Base-by-base conservation (phyloP, 2,797 vertebrate genomes). In the Lepilemur ruficaudatus region DNA sequence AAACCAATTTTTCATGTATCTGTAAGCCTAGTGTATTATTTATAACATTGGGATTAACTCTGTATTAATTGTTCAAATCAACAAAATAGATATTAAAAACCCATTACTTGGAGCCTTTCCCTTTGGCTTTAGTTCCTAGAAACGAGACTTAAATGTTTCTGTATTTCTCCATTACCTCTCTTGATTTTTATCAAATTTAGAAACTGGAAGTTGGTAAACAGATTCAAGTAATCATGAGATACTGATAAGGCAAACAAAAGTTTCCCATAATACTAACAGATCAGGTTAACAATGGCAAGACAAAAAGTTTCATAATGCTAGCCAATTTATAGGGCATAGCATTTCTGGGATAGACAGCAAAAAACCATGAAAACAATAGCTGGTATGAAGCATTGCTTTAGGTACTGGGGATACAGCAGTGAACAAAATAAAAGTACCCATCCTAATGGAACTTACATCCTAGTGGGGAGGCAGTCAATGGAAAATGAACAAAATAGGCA, bases 111-210 rank as follows among this genome's bases (percentile, higher is more conserved):
- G 38, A 75, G 35, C 4, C 48, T 46, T 84, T 90, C 88, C 72
- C 43, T 93, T 46, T 5, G 23, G 67, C 46, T 89, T 89, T 78
- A 92, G 76, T 65, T 81, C 20, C 81, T 59, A 63, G 17, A 87
- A 76, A 72, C 85, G 18, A 86, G 52, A 75, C 32, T 76, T 78
- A 20, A 23, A n/a, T 59, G 7, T 84, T 93, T 95, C 70, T 52
- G 0, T 65, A n/a, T 38, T 67, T 87, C 69, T 81, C 59, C 52
- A 70, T 2, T 81, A 65, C 79, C 76, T 82, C 63, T 28, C 28
- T 52, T 90, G 67, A 69, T 90, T 93, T n/a, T 92, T 94, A 86
- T 52, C 35, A 67, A 43, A 32, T 48, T 95, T 85, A 76, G 94
- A 92, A 91, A 46, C n/a, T 78, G 46, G n/a, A 79, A 73, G 30